These are phyloP conservation scores for Drosophila tanythrix DNA, from an alignment of 2,888 invertebrate species.

Conservation along the genomic window DNA sequence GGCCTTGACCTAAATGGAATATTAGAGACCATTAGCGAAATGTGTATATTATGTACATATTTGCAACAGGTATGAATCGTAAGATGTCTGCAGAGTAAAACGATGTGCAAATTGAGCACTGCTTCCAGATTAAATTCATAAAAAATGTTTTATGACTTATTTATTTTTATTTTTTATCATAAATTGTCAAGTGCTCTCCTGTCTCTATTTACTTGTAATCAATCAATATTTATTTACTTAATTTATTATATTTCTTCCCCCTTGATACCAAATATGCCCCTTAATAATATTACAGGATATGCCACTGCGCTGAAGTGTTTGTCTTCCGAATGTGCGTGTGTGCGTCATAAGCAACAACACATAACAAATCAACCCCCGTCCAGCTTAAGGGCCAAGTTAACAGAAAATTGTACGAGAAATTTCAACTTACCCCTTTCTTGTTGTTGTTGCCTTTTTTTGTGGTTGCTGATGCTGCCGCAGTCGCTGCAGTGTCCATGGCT, in stretches of 20 bases:
- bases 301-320: slow-evolving; percentile 32
- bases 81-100: not conserved
- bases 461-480: slow-evolving; percentile 39
- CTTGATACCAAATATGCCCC: not conserved
- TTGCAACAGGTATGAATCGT: not conserved
- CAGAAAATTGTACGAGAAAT: slow-evolving; percentile 25
- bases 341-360: slow-evolving; percentile 40
- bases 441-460: slow-evolving; percentile 43
- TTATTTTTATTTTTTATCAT: not conserved
- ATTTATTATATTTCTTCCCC: not conserved
- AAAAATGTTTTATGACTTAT: not conserved
- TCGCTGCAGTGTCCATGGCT: slow-evolving; percentile 46
- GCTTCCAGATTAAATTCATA: not conserved
- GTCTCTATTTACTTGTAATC: not conserved
- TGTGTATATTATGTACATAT: not conserved
- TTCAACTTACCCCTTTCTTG: slow-evolving; percentile 73
- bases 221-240: not conserved
- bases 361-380: slow-evolving; percentile 61
- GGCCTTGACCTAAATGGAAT: slow-evolving; percentile 11
- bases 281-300: not conserved
- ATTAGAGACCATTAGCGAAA: not conserved
- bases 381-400: slow-evolving; percentile 72
- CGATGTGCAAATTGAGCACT: not conserved
- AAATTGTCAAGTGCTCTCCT: not conserved
- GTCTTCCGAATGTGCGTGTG: slow-evolving; percentile 28